Conservation (phyloP, 2,113 vertebrate genomes). For the Paracanthobrama guichenoti region DNA sequence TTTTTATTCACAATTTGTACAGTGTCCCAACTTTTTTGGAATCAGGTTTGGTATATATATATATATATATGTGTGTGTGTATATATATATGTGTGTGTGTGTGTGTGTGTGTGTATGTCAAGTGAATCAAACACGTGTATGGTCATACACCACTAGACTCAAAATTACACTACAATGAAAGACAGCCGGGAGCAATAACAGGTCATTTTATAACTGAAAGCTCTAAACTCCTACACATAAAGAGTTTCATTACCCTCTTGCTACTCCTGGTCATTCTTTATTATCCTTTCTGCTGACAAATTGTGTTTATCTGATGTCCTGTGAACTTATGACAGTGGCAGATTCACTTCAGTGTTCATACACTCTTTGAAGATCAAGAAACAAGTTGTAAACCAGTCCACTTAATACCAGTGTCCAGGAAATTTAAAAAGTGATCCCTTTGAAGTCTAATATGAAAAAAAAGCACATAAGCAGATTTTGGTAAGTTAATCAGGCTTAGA, state of each 20-base stretch:
- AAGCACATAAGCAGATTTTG: conserved; percentile 59
- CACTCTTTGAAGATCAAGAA: conserved; percentile 57
- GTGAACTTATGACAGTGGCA: conserved; percentile 58
- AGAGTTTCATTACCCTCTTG: conserved; percentile 63
- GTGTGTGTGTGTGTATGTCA: too few relatives aligned
- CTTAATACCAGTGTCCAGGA: conserved; percentile 59
- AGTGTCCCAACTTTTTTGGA: too few relatives aligned
- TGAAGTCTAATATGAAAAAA: conserved; percentile 61
- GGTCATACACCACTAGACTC: conserved; percentile 16
- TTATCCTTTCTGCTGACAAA: conserved; percentile 61
- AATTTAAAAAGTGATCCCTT: conserved; percentile 61
- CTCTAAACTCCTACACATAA: conserved; percentile 67
- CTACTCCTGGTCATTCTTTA: conserved; percentile 65
- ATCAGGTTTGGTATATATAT: too few relatives aligned
- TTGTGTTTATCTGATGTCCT: conserved; percentile 56
- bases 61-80: too few relatives aligned
- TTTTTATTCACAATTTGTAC: too few relatives aligned
- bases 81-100: too few relatives aligned
- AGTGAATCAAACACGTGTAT: background rate
- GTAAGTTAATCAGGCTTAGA: conserved; percentile 56
- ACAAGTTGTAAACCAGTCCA: conserved; percentile 50
- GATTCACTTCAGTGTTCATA: conserved; percentile 55
- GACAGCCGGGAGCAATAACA: conserved; percentile 52
- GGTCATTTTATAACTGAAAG: conserved; percentile 62
- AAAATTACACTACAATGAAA: conserved; percentile 46